These are phyloP conservation scores for Athene noctua DNA, from an alignment of 2,113 vertebrate genomes.

Conservation along the genomic window DNA sequence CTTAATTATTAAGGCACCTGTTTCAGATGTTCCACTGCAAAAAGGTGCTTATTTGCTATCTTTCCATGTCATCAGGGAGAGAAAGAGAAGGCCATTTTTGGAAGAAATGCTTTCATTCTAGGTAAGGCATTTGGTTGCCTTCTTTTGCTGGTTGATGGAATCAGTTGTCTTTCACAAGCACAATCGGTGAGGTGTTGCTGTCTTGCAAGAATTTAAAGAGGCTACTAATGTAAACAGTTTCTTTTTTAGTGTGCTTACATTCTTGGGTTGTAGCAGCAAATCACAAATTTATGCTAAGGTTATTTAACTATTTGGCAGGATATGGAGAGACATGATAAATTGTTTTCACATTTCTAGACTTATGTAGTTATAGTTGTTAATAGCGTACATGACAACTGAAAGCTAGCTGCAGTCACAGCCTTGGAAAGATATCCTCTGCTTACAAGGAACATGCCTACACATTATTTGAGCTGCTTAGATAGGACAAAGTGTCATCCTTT, in stretches of 20 bases:
- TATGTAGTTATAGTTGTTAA: neutral
- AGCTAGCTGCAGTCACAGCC: neutral
- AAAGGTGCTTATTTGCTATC: neutral
- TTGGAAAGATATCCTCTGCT: neutral
- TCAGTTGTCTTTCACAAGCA: neutral
- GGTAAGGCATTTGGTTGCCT: neutral
- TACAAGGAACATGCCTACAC: neutral
- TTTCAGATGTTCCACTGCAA: neutral
- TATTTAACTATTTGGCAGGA: neutral
- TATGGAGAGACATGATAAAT: neutral
- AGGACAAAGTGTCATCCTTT: neutral
- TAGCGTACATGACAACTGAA: accelerated
- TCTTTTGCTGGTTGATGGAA: neutral
- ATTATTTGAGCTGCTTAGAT: neutral
- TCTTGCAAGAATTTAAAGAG: neutral
- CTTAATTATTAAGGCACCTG: neutral
- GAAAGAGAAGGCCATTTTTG: neutral
- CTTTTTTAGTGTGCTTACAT: neutral
- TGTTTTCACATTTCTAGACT: neutral
- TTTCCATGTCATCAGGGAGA: neutral
- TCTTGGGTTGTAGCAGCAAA: neutral
- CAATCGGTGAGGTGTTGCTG: neutral
- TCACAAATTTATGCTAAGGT: neutral
- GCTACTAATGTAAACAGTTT: neutral
- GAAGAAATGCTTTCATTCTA: neutral